Conservation (phyloP, 2,797 vertebrate species). For the Dryobates pubescens region DNA sequence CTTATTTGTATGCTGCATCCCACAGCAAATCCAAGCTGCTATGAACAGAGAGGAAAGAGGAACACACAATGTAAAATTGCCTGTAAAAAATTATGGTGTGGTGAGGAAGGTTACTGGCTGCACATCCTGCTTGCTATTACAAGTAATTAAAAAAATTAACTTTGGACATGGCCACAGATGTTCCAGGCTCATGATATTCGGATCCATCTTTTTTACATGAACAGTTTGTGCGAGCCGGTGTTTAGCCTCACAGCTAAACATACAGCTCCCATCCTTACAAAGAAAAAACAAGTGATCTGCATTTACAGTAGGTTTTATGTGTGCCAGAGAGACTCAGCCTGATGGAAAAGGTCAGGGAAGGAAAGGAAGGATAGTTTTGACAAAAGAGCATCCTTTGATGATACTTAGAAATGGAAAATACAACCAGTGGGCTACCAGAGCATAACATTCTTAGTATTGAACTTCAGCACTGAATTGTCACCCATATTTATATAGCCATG, state of each 20-base stretch:
- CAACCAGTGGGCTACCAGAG: neutral
- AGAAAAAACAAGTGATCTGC: slow-evolving; percentile 33
- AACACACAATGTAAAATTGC: slow-evolving; percentile 43
- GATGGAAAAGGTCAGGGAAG: slow-evolving; percentile 25
- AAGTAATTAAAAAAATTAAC: slow-evolving; percentile 45
- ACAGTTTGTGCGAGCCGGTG: neutral
- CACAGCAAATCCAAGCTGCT: neutral
- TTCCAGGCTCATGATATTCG: slow-evolving; percentile 21
- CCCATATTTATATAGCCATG: neutral
- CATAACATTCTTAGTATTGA: neutral
- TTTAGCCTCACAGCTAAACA: neutral
- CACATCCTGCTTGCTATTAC: neutral
- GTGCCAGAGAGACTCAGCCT: neutral
- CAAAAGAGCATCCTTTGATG: neutral
- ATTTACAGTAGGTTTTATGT: slow-evolving; percentile 50
- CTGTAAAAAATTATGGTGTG: slow-evolving; percentile 47
- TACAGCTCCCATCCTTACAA: neutral
- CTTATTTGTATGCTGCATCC: neutral
- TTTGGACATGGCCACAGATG: slow-evolving; percentile 46
- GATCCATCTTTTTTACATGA: neutral
- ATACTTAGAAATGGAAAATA: neutral
- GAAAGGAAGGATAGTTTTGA: neutral
- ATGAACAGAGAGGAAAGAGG: neutral
- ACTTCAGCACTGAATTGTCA: neutral
- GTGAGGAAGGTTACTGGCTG: slow-evolving; percentile 21